phyloP scores from a whole-genome alignment of 2,113 vertebrate genomes.

The Oreochromis aureus region DNA sequence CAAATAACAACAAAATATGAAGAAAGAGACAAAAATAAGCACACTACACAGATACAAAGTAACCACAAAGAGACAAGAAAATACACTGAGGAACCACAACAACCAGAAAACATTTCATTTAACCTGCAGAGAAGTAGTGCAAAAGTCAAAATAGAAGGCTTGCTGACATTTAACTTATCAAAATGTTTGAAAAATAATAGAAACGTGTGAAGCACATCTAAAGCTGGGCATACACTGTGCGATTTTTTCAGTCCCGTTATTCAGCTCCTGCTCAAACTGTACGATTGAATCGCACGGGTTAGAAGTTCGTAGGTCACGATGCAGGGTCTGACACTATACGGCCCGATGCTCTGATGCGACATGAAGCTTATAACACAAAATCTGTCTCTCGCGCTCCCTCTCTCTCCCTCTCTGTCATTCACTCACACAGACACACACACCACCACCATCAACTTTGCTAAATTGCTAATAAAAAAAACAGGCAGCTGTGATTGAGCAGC shows the following conservation, averaged over 20 bases:
- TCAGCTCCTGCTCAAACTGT: not conserved
- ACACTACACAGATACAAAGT: not conserved
- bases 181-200: not conserved
- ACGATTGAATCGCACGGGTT: not conserved
- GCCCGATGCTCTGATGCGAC: not conserved
- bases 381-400: too few relatives aligned
- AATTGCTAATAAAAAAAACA: too few relatives aligned
- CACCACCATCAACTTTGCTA: too few relatives aligned
- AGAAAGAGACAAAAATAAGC: not conserved
- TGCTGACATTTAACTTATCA: not conserved
- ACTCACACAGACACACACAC: too few relatives aligned
- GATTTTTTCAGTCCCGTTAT: not conserved
- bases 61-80: not conserved
- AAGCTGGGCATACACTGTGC: not conserved
- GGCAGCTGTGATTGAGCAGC: too few relatives aligned
- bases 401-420: too few relatives aligned
- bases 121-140: not conserved
- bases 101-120: not conserved
- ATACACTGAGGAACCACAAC: accelerated
- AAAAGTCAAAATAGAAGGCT: not conserved
- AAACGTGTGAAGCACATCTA: not conserved
- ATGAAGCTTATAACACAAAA: too few relatives aligned
- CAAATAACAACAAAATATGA: not conserved
- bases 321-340: not conserved
- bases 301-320: not conserved